Evolutionary conservation across 2,888 invertebrate genomes (phyloP).

Genomic region (Peribatodes rhomboidaria): DNA sequence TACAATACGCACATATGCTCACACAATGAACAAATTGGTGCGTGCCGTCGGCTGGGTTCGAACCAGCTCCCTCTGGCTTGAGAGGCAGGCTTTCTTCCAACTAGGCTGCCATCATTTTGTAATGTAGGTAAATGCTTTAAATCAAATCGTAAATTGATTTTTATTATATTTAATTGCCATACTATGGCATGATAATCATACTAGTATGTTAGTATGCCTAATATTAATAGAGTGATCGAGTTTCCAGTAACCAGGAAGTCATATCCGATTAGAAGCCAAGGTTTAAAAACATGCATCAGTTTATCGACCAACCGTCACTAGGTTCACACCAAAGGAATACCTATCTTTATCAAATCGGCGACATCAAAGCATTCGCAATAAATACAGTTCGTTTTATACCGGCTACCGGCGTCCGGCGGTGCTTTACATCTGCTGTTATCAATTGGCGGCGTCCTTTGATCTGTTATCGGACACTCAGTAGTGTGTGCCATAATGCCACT

Average conservation of each 20-base stretch:
- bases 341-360: conserved; percentile 58
- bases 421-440: conserved; percentile 68
- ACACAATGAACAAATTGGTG: too few species aligned
- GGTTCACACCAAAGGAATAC: conserved; percentile 37
- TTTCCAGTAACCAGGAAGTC: conserved; percentile 12
- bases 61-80: too few species aligned
- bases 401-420: conserved; percentile 72
- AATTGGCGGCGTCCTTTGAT: conserved; percentile 67
- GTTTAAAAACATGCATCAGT: conserved; percentile 26
- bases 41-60: too few species aligned
- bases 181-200: too few species aligned
- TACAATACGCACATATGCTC: too few species aligned
- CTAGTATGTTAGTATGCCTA: too few species aligned
- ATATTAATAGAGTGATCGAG: neutral
- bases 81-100: too few species aligned
- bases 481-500: conserved; percentile 70
- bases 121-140: too few species aligned
- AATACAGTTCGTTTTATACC: conserved; percentile 62
- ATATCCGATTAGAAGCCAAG: conserved; percentile 13
- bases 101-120: too few species aligned
- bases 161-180: too few species aligned
- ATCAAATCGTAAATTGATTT: too few species aligned
- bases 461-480: conserved; percentile 70
- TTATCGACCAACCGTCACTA: conserved; percentile 31
- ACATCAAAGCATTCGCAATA: conserved; percentile 68